Percentiles rank a stretch among this genome's conserved stretches.
Conservation (phyloP, 2,888 invertebrate species). For the Trissoscelio sp. region DNA sequence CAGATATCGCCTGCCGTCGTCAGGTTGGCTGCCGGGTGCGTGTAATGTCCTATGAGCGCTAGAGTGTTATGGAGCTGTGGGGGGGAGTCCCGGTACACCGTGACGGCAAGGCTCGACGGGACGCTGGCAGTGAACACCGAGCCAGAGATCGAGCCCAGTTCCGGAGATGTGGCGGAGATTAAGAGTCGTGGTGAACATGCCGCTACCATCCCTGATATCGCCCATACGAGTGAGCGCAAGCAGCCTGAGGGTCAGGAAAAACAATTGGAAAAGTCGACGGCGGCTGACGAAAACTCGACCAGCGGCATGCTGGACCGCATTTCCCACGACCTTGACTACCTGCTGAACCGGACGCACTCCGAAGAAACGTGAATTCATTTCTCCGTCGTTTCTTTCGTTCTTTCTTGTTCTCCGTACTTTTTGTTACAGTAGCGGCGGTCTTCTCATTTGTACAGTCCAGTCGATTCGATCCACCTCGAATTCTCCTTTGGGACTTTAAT, state of each 20-base stretch:
- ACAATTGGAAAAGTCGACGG: slow-evolving; percentile 70
- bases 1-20: too few relatives aligned
- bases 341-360: slow-evolving; percentile 88
- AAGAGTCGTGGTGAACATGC: slow-evolving; percentile 59
- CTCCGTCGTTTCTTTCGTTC: not conserved
- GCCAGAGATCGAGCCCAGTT: slow-evolving; percentile 67
- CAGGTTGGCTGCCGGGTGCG: too few relatives aligned
- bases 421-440: not conserved
- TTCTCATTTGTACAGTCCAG: not conserved
- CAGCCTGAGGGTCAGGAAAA: slow-evolving; percentile 79
- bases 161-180: slow-evolving; percentile 66
- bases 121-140: slow-evolving; percentile 78
- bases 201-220: slow-evolving; percentile 78
- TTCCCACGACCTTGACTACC: slow-evolving; percentile 91
- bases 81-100: slow-evolving; percentile 77
- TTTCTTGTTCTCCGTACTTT: not conserved
- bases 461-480: slow-evolving; percentile 19
- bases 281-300: slow-evolving; percentile 74
- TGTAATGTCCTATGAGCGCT: too few relatives aligned
- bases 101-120: slow-evolving; percentile 80
- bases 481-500: slow-evolving; percentile 39
- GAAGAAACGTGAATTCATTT: slow-evolving; percentile 72
- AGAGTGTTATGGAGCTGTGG: too few relatives aligned
- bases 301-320: slow-evolving; percentile 90
- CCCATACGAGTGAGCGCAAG: slow-evolving; percentile 80